A percentile compares a stretch with the other conserved stretches of the same genome.
phyloP scores from a whole-genome alignment of 2,888 invertebrate genomes.

The Dynastes maya region DNA sequence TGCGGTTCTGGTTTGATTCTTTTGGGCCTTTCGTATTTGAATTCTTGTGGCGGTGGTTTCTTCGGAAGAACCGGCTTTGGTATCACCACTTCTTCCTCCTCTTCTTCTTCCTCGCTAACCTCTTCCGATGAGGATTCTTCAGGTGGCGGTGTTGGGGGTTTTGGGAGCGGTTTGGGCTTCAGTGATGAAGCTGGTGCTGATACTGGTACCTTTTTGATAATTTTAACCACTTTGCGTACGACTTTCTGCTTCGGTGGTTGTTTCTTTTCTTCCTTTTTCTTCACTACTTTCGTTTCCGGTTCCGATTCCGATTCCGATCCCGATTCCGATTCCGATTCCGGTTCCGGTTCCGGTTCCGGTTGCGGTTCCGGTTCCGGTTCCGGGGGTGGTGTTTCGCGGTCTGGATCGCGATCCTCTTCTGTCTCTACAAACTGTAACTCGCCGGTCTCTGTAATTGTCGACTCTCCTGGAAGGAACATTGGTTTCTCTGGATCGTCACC shows the following conservation, averaged over 20 bases:
- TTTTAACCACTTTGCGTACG: constrained; percentile 59
- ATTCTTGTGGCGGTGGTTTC: constrained; percentile 53
- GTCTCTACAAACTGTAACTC: constrained; percentile 68
- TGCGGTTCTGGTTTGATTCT: constrained; percentile 54
- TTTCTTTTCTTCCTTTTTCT: constrained; percentile 59
- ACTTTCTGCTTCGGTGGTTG: constrained; percentile 58
- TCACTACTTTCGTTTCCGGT: constrained; percentile 57
- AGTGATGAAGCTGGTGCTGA: not conserved
- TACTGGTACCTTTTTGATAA: not conserved
- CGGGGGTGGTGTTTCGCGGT: constrained; percentile 57
- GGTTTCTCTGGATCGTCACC: constrained; percentile 72
- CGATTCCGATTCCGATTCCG: constrained; percentile 52
- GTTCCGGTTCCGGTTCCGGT: not conserved
- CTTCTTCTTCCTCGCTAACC: constrained; percentile 49
- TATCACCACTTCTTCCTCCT: constrained; percentile 48
- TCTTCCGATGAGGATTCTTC: constrained; percentile 55
- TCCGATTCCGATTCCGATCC: constrained; percentile 58
- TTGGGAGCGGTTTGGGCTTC: not conserved
- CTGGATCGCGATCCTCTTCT: constrained; percentile 69
- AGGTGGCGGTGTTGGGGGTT: not conserved
- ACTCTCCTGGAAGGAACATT: constrained; percentile 69
- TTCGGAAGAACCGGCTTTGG: constrained; percentile 49
- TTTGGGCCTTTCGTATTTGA: constrained; percentile 67
- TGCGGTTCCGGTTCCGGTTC: constrained; percentile 50
- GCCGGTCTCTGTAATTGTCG: constrained; percentile 67